These are phyloP conservation scores for Anthrax anthrax DNA, from an alignment of 2,888 invertebrate species.

Conservation along the genomic window DNA sequence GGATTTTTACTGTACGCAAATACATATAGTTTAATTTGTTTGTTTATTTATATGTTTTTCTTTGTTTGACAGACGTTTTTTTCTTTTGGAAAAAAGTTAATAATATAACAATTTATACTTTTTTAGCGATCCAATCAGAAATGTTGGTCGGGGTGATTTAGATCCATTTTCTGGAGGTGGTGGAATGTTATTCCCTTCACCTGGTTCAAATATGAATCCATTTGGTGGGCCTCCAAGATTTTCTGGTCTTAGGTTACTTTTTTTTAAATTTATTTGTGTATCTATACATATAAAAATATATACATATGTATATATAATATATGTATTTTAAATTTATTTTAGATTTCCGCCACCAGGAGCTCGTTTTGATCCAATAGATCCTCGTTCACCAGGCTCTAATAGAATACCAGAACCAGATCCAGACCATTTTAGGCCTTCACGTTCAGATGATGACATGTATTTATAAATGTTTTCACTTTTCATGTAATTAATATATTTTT, in stretches of 20 bases:
- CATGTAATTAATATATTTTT: no score
- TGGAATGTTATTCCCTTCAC: conserved; percentile 64
- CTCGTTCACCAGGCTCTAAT: conserved; percentile 35
- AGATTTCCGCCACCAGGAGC: conserved; percentile 47
- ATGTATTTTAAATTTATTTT: neutral
- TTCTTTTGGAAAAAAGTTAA: no score
- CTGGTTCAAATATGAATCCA: conserved; percentile 4
- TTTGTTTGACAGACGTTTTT: no score
- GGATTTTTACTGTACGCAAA: no score
- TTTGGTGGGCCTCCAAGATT: neutral
- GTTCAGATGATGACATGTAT: conserved; percentile 62
- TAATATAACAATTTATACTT: no score
- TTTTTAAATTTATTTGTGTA: neutral
- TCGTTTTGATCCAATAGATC: conserved; percentile 77
- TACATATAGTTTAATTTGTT: no score
- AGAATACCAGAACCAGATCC: conserved; percentile 38
- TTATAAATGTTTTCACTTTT: conserved; percentile 37
- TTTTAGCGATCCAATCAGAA: conserved; percentile 27
- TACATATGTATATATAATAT: neutral
- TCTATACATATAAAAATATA: no score
- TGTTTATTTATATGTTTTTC: no score
- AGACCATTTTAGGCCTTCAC: conserved; percentile 58
- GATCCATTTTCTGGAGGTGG: conserved; percentile 56
- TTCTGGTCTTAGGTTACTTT: neutral
- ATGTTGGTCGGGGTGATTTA: conserved; percentile 60